phyloP scores from a whole-genome alignment of 1,140 invertebrate genomes.

The Ceratosolen fusciceps region DNA sequence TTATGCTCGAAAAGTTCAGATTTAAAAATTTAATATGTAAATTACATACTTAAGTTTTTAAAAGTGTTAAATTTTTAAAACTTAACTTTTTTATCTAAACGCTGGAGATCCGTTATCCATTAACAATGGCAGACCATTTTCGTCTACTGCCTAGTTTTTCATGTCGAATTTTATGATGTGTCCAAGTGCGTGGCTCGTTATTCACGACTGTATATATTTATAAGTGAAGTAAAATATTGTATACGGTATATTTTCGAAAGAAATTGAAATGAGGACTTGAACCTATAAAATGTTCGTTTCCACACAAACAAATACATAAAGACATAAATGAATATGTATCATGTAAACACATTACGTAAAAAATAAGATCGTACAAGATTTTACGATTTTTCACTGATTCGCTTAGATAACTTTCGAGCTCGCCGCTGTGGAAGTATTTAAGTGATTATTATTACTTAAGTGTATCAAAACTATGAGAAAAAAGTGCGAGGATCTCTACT shows the following conservation, averaged over 20 bases:
- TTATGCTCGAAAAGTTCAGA: constrained; percentile 36
- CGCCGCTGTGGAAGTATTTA: constrained; percentile 32
- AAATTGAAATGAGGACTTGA: constrained; percentile 50
- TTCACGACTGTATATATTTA: constrained; percentile 70
- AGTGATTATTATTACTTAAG: constrained; percentile 46
- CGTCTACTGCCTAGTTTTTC: constrained; percentile 66
- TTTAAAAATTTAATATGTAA: constrained; percentile 46
- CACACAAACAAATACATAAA: constrained; percentile 37
- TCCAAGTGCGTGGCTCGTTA: constrained; percentile 64
- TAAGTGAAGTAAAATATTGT: constrained; percentile 71
- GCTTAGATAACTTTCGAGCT: constrained; percentile 53
- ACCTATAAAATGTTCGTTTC: constrained; percentile 44
- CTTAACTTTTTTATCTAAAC: constrained; percentile 39
- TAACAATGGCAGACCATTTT: constrained; percentile 43
- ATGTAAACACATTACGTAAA: constrained; percentile 39
- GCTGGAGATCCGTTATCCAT: constrained; percentile 35
- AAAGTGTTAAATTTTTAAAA: constrained; percentile 44
- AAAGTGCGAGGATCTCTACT: constrained; percentile 29
- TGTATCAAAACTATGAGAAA: constrained; percentile 37
- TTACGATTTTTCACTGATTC: constrained; percentile 50
- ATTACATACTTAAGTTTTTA: constrained; percentile 35
- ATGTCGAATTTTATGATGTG: constrained; percentile 60
- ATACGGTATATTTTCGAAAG: constrained; percentile 71
- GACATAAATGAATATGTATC: constrained; percentile 45
- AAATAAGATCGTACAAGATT: constrained; percentile 34